Percentiles rank a stretch among this genome's conserved stretches.
Evolutionary conservation across 2,113 vertebrate species (phyloP).

Genomic region (Falcunculus frontatus): DNA sequence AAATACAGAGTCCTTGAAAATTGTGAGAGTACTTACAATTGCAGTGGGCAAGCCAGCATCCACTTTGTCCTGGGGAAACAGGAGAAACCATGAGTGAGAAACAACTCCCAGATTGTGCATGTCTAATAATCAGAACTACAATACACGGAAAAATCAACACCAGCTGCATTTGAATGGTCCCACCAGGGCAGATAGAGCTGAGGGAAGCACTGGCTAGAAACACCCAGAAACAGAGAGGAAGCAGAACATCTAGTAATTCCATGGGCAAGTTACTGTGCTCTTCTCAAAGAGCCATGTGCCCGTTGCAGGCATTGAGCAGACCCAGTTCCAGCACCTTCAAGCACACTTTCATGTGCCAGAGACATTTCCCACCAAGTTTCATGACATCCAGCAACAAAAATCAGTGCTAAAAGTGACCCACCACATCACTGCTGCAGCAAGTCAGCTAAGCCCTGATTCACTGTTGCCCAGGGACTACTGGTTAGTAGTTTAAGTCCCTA

Average conservation of each 20-base stretch:
- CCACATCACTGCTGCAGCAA: neutral
- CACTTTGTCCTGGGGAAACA: slow-evolving; percentile 87
- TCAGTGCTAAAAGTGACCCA: neutral
- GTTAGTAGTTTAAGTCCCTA: neutral
- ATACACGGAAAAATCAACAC: neutral
- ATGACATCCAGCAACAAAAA: neutral
- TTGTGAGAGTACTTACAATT: slow-evolving; percentile 81
- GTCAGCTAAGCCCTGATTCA: neutral
- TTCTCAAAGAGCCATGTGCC: neutral
- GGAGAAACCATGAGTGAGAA: neutral
- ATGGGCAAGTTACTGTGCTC: neutral
- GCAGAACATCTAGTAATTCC: neutral
- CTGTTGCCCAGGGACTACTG: neutral
- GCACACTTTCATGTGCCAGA: neutral
- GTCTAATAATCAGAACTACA: neutral
- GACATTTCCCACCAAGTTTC: neutral
- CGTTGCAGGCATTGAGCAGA: neutral
- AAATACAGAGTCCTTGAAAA: neutral
- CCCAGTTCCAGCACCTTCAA: neutral
- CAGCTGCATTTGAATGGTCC: neutral
- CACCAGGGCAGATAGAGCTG: neutral
- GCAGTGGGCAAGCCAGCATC: slow-evolving; percentile 96
- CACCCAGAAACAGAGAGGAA: neutral
- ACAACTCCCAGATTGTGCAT: neutral
- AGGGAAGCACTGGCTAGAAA: neutral